Percentiles rank a stretch among this genome's conserved stretches.
These are phyloP conservation scores for Discoglossus pictus DNA, from an alignment of 2,797 vertebrate genomes.

Conservation along the genomic window DNA sequence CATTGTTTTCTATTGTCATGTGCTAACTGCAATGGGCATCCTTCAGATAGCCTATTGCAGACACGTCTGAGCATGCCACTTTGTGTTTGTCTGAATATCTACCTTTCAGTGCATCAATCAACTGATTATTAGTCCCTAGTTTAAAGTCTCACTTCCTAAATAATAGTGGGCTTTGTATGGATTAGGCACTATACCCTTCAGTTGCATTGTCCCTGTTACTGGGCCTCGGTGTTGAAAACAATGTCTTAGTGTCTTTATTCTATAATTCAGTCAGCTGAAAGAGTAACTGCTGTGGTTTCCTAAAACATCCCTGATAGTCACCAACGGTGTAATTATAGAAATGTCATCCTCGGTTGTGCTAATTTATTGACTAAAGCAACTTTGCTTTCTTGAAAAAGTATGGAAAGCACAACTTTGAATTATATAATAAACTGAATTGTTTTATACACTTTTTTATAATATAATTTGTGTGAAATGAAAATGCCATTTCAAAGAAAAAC, in stretches of 20 bases:
- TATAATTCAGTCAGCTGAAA: background rate
- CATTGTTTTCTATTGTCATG: too few species aligned
- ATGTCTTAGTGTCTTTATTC: constrained; percentile 9
- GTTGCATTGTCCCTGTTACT: background rate
- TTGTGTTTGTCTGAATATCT: background rate
- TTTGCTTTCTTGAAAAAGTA: too few species aligned
- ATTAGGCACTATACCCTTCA: constrained; percentile 10
- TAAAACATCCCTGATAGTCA: background rate
- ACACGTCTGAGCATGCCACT: background rate
- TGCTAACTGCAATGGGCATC: too few species aligned
- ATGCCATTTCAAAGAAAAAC: too few species aligned
- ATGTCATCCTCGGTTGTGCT: background rate
- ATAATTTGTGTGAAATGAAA: too few species aligned
- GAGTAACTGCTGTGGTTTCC: background rate
- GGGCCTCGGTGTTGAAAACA: constrained; percentile 14
- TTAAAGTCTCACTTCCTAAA: constrained; percentile 18
- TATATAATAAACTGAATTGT: too few species aligned
- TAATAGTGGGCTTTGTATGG: constrained; percentile 14
- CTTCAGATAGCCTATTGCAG: background rate
- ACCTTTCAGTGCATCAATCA: constrained; percentile 19
- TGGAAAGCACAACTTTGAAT: too few species aligned
- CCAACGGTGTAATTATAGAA: background rate
- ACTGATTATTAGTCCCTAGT: constrained; percentile 4
- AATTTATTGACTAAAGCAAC: too few species aligned
- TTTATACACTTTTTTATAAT: too few species aligned